A percentile compares a stretch with the other conserved stretches of the same genome.
Evolutionary conservation across 2,888 invertebrate species (phyloP).

Genomic region (Emesis furor): DNA sequence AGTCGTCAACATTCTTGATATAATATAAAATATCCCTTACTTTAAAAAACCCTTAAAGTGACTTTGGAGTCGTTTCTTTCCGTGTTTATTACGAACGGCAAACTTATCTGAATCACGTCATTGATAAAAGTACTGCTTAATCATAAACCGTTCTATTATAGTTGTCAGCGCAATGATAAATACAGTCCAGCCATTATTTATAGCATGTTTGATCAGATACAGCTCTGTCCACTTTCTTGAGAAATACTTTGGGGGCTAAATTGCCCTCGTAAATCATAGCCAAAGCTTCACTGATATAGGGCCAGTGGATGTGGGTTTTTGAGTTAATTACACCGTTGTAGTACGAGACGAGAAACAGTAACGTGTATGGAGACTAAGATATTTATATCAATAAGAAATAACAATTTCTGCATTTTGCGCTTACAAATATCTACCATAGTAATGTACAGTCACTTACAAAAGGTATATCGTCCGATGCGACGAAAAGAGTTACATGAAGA

Average conservation of each 20-base stretch:
- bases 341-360: not conserved
- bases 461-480: not conserved
- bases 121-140: slow-evolving; percentile 33
- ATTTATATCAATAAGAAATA: too few species aligned
- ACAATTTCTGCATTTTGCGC: too few species aligned
- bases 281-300: slow-evolving; percentile 75
- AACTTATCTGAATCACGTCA: not conserved
- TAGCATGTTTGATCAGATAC: slow-evolving; percentile 89
- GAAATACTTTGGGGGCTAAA: slow-evolving; percentile 83
- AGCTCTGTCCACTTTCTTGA: slow-evolving; percentile 84
- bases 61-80: too few species aligned
- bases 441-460: too few species aligned
- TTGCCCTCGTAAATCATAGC: slow-evolving; percentile 87
- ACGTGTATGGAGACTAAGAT: not conserved
- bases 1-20: too few species aligned
- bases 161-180: slow-evolving; percentile 87
- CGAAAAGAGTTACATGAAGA: not conserved
- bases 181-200: slow-evolving; percentile 89
- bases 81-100: too few species aligned
- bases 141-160: slow-evolving; percentile 86
- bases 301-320: slow-evolving; percentile 77
- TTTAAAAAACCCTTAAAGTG: too few species aligned
- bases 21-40: too few species aligned
- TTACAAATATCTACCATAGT: too few species aligned
- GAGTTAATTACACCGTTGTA: slow-evolving; percentile 72